These are phyloP conservation scores for Temnothorax longispinosus DNA, from an alignment of 1,140 invertebrate species.

Conservation along the genomic window DNA sequence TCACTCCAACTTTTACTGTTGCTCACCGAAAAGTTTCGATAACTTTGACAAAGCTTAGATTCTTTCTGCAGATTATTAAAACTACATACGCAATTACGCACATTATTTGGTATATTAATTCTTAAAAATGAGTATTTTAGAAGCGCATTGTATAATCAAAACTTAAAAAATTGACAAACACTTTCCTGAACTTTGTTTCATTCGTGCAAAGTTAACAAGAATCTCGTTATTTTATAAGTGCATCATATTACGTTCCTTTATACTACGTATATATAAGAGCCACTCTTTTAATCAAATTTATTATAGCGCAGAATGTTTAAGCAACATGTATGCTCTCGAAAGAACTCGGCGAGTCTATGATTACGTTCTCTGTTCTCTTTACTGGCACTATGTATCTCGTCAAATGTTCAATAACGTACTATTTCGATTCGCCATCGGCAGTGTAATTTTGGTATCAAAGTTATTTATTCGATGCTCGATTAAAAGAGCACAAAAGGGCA, in stretches of 20 bases:
- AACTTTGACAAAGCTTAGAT: not conserved
- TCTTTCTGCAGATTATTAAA: not conserved
- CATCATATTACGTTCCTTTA: not conserved
- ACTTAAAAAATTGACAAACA: not conserved
- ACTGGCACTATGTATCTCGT: not conserved
- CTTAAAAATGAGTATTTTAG: not conserved
- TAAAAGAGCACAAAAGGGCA: slow-evolving; percentile 27
- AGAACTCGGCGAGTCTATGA: not conserved
- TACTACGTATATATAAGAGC: not conserved
- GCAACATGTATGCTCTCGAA: not conserved
- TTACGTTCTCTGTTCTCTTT: not conserved
- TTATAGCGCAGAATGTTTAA: slow-evolving; percentile 34
- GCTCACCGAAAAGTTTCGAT: not conserved
- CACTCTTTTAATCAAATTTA: slow-evolving; percentile 27
- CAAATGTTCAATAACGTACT: slow-evolving; percentile 11
- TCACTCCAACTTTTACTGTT: slow-evolving; percentile 4
- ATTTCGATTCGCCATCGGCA: slow-evolving; percentile 21
- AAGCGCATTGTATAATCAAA: not conserved
- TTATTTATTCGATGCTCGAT: slow-evolving; percentile 9
- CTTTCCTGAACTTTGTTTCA: slow-evolving; percentile 4
- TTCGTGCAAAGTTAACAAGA: not conserved
- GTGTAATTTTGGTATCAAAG: slow-evolving; percentile 38
- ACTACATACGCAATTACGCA: not conserved
- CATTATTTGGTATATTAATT: too few species aligned
- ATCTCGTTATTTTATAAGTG: slow-evolving; percentile 22